These are phyloP conservation scores for Sphenodon punctatus DNA, from an alignment of 2,797 vertebrate genomes.

Conservation along the genomic window DNA sequence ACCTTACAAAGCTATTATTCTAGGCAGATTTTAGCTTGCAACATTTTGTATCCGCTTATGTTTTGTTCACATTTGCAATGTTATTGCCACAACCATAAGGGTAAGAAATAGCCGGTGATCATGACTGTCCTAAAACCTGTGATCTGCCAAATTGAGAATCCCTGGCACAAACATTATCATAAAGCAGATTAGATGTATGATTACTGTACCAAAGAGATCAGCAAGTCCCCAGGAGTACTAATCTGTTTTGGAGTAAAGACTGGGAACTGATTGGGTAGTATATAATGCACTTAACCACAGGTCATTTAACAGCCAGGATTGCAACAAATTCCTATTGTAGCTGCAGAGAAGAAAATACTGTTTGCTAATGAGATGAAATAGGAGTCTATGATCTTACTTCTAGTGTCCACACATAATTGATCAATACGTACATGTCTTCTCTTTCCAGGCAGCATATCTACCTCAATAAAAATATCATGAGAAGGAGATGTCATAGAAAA, in stretches of 20 bases:
- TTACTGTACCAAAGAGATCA: slow-evolving; percentile 18
- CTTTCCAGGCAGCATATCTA: background rate
- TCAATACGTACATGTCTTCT: background rate
- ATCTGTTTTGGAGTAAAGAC: background rate
- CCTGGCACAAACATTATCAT: background rate
- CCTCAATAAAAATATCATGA: background rate
- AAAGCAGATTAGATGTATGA: slow-evolving; percentile 19
- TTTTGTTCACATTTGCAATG: no score
- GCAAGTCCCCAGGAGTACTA: slow-evolving; percentile 4
- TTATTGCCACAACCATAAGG: no score
- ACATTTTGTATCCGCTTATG: no score
- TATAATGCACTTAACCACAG: background rate
- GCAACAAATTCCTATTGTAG: background rate
- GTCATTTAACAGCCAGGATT: slow-evolving; percentile 4
- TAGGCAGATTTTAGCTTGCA: no score
- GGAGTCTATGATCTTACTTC: background rate
- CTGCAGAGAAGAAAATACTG: background rate
- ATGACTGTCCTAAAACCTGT: no score
- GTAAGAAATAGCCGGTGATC: no score
- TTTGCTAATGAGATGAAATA: background rate
- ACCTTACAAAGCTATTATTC: no score
- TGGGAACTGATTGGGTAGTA: background rate
- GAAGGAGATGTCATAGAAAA: slow-evolving; percentile 17
- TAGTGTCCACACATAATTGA: background rate
- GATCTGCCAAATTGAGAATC: no score